Conservation (phyloP, 2,113 vertebrate species). For the Boulengeromyrus knoepffleri region DNA sequence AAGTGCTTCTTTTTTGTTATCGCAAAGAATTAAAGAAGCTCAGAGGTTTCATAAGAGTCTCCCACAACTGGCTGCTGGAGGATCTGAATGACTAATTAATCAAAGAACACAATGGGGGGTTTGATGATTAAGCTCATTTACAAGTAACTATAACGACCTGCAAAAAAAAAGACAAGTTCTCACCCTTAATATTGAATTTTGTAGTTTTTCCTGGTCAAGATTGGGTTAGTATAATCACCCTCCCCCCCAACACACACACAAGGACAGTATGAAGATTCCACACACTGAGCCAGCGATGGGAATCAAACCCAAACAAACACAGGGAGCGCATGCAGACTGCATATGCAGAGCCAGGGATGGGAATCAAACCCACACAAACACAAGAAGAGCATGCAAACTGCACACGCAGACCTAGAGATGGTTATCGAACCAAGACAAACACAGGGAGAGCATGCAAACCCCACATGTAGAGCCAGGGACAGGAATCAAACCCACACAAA, state of each 20-base stretch:
- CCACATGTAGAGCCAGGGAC: too few relatives aligned
- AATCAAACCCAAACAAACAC: neutral
- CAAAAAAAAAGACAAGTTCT: neutral
- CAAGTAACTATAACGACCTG: neutral
- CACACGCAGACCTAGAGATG: too few relatives aligned
- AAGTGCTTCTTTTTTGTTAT: neutral
- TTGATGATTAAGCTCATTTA: constrained; percentile 8
- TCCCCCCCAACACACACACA: neutral
- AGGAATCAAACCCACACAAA: too few relatives aligned
- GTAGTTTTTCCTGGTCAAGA: neutral
- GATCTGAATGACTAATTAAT: constrained; percentile 16
- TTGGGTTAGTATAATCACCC: neutral
- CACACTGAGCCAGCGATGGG: neutral
- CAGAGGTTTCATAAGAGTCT: neutral
- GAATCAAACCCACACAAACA: neutral
- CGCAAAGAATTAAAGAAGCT: neutral
- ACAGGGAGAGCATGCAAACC: neutral
- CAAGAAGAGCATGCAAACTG: too few relatives aligned
- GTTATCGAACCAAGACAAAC: neutral
- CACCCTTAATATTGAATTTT: neutral
- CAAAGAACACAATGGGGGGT: neutral
- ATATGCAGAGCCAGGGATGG: too few relatives aligned
- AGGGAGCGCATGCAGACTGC: neutral
- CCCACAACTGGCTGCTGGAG: neutral
- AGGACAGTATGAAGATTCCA: neutral